Evolutionary conservation across 2,797 vertebrate species (phyloP).

Genomic region (Danionella dracula): DNA sequence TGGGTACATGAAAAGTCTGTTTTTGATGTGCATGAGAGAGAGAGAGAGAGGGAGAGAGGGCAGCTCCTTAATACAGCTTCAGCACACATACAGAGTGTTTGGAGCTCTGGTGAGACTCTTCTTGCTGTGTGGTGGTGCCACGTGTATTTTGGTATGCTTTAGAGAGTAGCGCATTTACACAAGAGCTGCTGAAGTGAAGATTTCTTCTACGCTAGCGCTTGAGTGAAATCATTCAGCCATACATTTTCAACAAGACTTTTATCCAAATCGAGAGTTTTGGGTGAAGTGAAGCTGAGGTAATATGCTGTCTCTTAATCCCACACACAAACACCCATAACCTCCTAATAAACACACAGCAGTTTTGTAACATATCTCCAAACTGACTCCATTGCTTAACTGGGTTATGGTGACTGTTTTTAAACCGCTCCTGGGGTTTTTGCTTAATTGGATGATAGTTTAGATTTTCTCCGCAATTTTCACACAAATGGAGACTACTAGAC

Average conservation of each 20-base stretch:
- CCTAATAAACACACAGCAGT: not conserved
- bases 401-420: not conserved
- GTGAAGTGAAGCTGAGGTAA: not conserved
- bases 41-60: not conserved
- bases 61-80: not conserved
- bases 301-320: not conserved
- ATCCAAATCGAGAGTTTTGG: not conserved
- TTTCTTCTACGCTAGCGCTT: slow-evolving; percentile 8
- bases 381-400: slow-evolving; percentile 14
- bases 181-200: slow-evolving; percentile 2
- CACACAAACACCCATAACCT: not conserved
- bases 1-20: not conserved
- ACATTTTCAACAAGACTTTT: slow-evolving; percentile 1
- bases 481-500: not conserved
- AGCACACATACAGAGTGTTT: slow-evolving; percentile 11
- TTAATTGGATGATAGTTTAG: slow-evolving; percentile 23
- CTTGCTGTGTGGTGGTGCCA: slow-evolving; percentile 34
- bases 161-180: slow-evolving; percentile 18
- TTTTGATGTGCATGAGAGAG: slow-evolving; percentile 7
- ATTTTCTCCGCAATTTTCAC: not conserved
- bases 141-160: slow-evolving; percentile 30
- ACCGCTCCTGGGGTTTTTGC: slow-evolving; percentile 20
- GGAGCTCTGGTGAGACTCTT: slow-evolving; percentile 29
- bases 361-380: not conserved
- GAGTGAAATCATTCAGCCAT: slow-evolving; percentile 15